Conservation (phyloP, 2,797 vertebrate genomes). For the Helarctos malayanus region DNA sequence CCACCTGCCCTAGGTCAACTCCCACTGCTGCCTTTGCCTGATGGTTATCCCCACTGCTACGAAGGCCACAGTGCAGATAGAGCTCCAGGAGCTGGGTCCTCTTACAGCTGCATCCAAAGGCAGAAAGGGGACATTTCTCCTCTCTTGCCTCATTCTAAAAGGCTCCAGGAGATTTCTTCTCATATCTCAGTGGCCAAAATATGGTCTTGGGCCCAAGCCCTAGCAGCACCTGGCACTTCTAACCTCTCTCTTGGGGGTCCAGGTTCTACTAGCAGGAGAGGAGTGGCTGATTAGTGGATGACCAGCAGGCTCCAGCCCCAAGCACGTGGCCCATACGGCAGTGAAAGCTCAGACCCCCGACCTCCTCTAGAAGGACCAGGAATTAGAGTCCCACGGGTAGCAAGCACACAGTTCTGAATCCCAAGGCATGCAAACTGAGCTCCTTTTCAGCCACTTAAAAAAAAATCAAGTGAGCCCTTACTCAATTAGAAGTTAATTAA, state of each 20-base stretch:
- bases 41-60: background rate
- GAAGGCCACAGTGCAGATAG: rapidly evolving
- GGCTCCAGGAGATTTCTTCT: background rate
- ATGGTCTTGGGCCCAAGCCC: background rate
- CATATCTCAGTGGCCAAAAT: background rate
- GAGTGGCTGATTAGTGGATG: background rate
- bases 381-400: background rate
- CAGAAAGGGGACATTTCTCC: background rate
- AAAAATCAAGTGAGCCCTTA: background rate
- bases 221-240: background rate
- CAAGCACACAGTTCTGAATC: background rate
- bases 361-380: background rate
- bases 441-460: background rate
- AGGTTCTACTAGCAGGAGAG: background rate
- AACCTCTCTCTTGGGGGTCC: background rate
- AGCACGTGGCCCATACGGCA: too few species aligned
- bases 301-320: background rate
- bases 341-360: background rate
- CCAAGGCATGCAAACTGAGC: background rate
- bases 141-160: background rate
- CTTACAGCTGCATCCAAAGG: background rate
- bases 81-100: background rate
- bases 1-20: background rate
- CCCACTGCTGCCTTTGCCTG: background rate
- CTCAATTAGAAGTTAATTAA: slow-evolving; percentile 50